A percentile compares a stretch with the other conserved stretches of the same genome.
Evolutionary conservation across 2,797 vertebrate species (phyloP).

Genomic region (Liparis tanakae): DNA sequence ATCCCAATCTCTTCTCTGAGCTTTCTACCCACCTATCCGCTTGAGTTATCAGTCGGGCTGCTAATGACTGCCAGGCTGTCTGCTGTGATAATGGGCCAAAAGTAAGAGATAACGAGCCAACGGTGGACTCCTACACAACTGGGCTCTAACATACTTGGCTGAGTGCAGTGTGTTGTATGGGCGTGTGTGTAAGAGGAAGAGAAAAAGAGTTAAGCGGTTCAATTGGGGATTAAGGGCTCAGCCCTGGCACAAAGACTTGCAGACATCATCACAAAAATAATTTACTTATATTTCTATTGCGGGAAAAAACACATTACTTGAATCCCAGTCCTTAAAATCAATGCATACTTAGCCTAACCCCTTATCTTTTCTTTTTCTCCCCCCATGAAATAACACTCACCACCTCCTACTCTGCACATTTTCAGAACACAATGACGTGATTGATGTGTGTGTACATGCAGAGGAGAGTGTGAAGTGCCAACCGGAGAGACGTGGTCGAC

Average conservation of each 20-base stretch:
- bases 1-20: conserved; percentile 26
- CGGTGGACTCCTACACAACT: conserved; percentile 61
- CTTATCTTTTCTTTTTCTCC: conserved; percentile 23
- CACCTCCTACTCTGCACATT: conserved; percentile 27
- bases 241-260: conserved; percentile 21
- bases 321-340: conserved; percentile 37
- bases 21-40: conserved; percentile 62
- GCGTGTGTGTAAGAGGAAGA: conserved; percentile 14
- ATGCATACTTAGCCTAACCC: conserved; percentile 13
- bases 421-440: conserved; percentile 43
- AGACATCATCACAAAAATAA: conserved; percentile 42
- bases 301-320: conserved; percentile 33
- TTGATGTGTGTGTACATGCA: conserved; percentile 39
- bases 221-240: conserved; percentile 52
- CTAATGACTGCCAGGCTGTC: conserved; percentile 77
- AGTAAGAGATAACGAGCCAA: conserved; percentile 74
- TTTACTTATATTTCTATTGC: conserved; percentile 36
- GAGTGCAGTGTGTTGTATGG: conserved; percentile 25
- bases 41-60: conserved; percentile 72
- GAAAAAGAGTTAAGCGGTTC: conserved; percentile 36
- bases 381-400: conserved; percentile 31
- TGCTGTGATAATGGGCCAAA: conserved; percentile 77
- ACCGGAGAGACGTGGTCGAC: conserved; percentile 23
- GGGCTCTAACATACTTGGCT: conserved; percentile 38
- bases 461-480: conserved; percentile 32